phyloP scores from a whole-genome alignment of 2,797 vertebrate species.

The Buceros bicornis region DNA sequence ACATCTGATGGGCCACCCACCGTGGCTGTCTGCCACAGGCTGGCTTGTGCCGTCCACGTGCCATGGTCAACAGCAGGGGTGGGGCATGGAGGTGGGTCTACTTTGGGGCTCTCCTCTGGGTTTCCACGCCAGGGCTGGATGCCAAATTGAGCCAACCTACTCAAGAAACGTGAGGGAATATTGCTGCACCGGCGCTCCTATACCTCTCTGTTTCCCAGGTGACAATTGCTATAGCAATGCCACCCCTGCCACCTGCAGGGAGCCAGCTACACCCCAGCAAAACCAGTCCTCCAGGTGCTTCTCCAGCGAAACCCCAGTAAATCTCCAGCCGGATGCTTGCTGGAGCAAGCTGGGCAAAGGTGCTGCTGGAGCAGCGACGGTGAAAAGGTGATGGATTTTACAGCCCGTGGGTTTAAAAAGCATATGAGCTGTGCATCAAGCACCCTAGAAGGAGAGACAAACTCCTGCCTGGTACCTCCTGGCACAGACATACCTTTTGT shows the following conservation, averaged over 20 bases:
- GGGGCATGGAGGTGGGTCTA: not conserved
- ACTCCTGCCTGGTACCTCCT: not conserved
- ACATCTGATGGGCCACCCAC: not conserved
- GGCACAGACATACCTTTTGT: not conserved
- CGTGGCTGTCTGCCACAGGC: not conserved
- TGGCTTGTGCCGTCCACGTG: not conserved
- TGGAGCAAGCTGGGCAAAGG: not conserved
- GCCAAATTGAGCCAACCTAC: not conserved
- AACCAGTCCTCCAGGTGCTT: not conserved
- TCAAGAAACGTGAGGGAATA: not conserved
- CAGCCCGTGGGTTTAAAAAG: not conserved
- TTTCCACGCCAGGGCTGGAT: not conserved
- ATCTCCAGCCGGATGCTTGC: not conserved
- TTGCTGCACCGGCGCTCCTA: not conserved
- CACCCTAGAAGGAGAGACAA: not conserved
- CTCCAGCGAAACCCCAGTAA: not conserved
- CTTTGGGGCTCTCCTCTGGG: not conserved
- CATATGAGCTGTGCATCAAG: not conserved
- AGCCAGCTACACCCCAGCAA: not conserved
- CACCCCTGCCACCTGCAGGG: not conserved
- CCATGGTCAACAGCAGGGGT: not conserved
- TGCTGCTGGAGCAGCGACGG: rapidly evolving
- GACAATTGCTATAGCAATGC: conserved; percentile 26
- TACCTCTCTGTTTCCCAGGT: not conserved
- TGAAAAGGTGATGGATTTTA: not conserved